Conservation (phyloP, 2,113 vertebrate species). For the Ascaphus truei region DNA sequence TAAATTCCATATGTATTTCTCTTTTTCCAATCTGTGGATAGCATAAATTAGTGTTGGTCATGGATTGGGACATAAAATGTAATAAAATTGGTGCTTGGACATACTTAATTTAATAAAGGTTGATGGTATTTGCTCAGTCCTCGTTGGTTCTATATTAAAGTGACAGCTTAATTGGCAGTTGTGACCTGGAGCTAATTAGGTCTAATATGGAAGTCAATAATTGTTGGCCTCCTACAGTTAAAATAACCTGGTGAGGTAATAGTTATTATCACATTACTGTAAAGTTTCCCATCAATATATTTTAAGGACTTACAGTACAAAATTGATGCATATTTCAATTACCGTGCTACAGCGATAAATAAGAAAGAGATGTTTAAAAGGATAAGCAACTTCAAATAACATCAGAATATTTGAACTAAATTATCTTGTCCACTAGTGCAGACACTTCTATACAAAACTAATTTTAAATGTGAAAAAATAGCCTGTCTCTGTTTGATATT, state of each 20-base stretch:
- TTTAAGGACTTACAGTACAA: slow-evolving; percentile 14
- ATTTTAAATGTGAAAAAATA: slow-evolving; percentile 11
- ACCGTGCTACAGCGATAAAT: background rate
- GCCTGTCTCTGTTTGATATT: no score
- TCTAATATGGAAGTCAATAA: slow-evolving; percentile 40
- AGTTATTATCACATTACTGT: slow-evolving; percentile 28
- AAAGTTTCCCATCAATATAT: slow-evolving; percentile 10
- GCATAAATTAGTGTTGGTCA: slow-evolving; percentile 27
- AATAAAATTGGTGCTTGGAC: slow-evolving; percentile 20
- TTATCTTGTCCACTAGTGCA: no score
- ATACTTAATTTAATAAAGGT: slow-evolving; percentile 43
- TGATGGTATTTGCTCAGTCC: slow-evolving; percentile 42
- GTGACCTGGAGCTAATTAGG: slow-evolving; percentile 51
- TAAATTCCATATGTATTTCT: background rate
- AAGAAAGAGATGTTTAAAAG: background rate
- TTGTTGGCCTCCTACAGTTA: slow-evolving; percentile 37
- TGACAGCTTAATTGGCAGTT: slow-evolving; percentile 42
- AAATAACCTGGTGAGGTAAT: slow-evolving; percentile 36
- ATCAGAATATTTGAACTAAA: background rate
- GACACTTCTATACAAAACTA: no score
- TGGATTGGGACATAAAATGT: slow-evolving; percentile 15
- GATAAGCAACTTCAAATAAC: background rate
- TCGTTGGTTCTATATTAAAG: slow-evolving; percentile 41
- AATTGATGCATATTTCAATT: slow-evolving; percentile 7
- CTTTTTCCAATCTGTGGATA: slow-evolving; percentile 17